phyloP scores from a whole-genome alignment of 1,140 invertebrate genomes.

The Protaetia brevitarsis region DNA sequence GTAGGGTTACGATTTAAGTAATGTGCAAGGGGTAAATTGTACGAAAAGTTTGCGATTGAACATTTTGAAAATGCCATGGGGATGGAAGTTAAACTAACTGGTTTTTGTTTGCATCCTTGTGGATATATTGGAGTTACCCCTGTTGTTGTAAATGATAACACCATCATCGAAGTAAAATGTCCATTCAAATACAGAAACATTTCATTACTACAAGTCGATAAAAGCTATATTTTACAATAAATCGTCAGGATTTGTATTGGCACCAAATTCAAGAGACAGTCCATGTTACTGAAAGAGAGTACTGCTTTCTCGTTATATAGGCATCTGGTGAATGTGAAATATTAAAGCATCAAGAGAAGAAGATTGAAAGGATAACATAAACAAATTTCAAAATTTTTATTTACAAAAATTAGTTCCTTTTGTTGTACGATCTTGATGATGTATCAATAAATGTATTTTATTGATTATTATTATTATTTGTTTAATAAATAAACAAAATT shows the following conservation, averaged over 20 bases:
- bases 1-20: slow-evolving; percentile 26
- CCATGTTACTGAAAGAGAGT: slow-evolving; percentile 24
- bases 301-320: slow-evolving; percentile 30
- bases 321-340: slow-evolving; percentile 24
- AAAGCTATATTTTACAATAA: neutral
- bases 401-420: neutral
- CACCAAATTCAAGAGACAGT: slow-evolving; percentile 25
- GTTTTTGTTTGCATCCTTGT: slow-evolving; percentile 30
- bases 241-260: slow-evolving; percentile 3
- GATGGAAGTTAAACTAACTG: slow-evolving; percentile 22
- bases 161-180: slow-evolving; percentile 36
- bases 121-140: slow-evolving; percentile 31
- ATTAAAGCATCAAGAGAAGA: slow-evolving; percentile 18
- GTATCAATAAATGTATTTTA: too few relatives aligned
- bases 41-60: slow-evolving; percentile 6
- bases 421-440: too few relatives aligned
- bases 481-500: too few relatives aligned
- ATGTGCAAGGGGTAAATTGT: neutral
- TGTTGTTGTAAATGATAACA: slow-evolving; percentile 35
- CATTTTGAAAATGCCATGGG: neutral
- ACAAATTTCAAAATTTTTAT: slow-evolving; percentile 28
- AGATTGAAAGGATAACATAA: slow-evolving; percentile 23
- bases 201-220: slow-evolving; percentile 20
- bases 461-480: too few relatives aligned
- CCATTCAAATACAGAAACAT: too few relatives aligned